Evolutionary conservation across 2,797 vertebrate genomes (phyloP), one percentile per base, ranked within the genome.

Genomic region (Leptatherina wallacei): DNA sequence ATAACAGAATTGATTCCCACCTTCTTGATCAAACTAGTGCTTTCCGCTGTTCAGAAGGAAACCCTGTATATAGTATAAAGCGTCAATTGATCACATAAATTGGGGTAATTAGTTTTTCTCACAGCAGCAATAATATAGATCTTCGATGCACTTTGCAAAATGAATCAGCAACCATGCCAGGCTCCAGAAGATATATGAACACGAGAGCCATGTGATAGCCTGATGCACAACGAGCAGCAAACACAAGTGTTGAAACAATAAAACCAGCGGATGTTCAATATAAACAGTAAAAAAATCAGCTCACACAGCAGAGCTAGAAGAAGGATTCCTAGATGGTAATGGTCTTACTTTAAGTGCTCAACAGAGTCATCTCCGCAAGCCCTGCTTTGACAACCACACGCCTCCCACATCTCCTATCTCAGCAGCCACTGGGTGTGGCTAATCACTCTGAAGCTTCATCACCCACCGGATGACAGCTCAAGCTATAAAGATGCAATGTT

Each of bases 391-490:
- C 89, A 91, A 87, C 73, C 82, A 80, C 90, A 87, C 84, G 85
- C 87, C 89, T 89, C 93, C 84, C 85, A 83, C 86, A 71, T 85
- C 78, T 83, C 73, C 80, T 86, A 65, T 87, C 89, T 67, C 81
- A 69, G 78, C 85, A 85, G 86, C 84, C 83, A 79, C 85, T 88
- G 91, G 89, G 90, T 84, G 86, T 88, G 87, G 86, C 89, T 77
- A 89, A 91, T 89, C 87, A 84, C 88, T 89, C 85, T 65, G 73
- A 70, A 90, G 89, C 80, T 90, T 88, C 78, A 90, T 86, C 85
- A 91, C 87, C 76, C 47, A 65, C 76, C 70, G 66, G 77, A 87
- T 85, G 81, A 89, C 88, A 88, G 85, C 85, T 74, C 75, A 0
- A 62, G 67, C 80, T 86, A 80, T 74, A 82, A 81, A 80, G 73